Conservation (phyloP, 2,888 invertebrate species). For the Synanthedon formicaeformis region DNA sequence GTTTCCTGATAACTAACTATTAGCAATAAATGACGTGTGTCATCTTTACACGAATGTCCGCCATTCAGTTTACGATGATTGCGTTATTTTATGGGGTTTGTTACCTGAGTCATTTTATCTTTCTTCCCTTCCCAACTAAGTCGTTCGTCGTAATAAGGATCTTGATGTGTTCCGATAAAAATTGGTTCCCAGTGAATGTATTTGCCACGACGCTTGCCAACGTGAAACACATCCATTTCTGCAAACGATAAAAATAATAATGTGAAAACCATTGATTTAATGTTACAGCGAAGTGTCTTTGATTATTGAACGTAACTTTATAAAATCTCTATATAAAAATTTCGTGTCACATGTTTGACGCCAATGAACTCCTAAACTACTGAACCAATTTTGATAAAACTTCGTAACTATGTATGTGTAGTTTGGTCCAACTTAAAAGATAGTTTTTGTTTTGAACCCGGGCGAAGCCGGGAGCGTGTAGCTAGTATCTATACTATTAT, state of each 20-base stretch:
- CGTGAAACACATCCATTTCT: slow-evolving; percentile 83
- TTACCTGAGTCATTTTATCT: slow-evolving; percentile 95
- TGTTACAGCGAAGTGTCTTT: too few relatives aligned
- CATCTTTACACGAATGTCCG: not conserved
- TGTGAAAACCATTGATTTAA: not conserved
- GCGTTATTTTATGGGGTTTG: not conserved
- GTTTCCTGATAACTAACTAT: not conserved
- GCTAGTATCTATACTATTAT: too few relatives aligned
- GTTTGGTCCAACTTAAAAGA: too few relatives aligned
- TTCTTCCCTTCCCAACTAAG: slow-evolving; percentile 95
- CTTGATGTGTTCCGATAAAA: slow-evolving; percentile 89
- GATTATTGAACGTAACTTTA: too few relatives aligned
- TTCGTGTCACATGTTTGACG: too few relatives aligned
- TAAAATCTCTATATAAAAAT: too few relatives aligned
- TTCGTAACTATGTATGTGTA: too few relatives aligned
- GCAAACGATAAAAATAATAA: slow-evolving; percentile 14
- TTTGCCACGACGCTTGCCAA: slow-evolving; percentile 83
- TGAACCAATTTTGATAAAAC: too few relatives aligned
- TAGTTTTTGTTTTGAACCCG: too few relatives aligned
- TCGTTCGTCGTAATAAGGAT: slow-evolving; percentile 90
- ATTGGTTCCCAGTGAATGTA: slow-evolving; percentile 94
- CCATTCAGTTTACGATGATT: not conserved
- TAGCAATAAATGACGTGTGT: not conserved
- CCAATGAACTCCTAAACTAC: too few relatives aligned
- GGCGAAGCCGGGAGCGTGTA: too few relatives aligned